Base-by-base conservation (phyloP, 1,140 invertebrate species). In the Drosophila albomicans region DNA sequence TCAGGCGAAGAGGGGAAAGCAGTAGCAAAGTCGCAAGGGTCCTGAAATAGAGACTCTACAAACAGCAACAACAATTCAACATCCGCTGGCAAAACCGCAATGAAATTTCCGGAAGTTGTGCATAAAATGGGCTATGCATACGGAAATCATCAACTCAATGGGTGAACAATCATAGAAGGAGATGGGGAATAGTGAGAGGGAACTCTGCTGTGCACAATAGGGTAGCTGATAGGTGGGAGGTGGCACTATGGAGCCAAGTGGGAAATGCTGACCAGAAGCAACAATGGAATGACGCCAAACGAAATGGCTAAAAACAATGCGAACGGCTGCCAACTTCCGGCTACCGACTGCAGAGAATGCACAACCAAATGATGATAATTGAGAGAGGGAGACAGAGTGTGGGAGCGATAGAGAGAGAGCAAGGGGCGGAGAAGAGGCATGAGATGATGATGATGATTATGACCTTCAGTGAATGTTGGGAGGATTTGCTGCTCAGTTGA, bases 141-240 rank as follows among this genome's bases (percentile, higher is more conserved):
- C 88, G 88, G 88, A 91, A 91, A 91, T 91, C 88, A 91, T 91
- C 88, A 91, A 91, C 85, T 88, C 89, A 84, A 85, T 89, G 89
- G 84, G 64, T 89, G 85, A 85, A 74, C 85, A 88, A 88, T 81
- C 85, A 84, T 46, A 79, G 43, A 57, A 64, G 32, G 15, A 25
- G 43, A 43, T 25, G 32, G 16, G 13, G 28, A 15, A 35, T 15
- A 13, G 38, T 1, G 20, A 45, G 13, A 35, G 30, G 28, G 30
- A 13, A 15, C n/a, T 16, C 6, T n/a, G 13, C 6, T 15, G 30
- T 10, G 59, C 49, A 35, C 11, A 15, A 16, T 15, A 8, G 20
- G 20, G 35, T 8, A 64, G 25, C 35, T 32, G 30, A 7, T 32
- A 51, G 48, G 35, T 62, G 64, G 46, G 16, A 10, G 46, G 43